Evolutionary conservation across 2,113 vertebrate genomes (phyloP).

Genomic region (Synodontis membranacea): DNA sequence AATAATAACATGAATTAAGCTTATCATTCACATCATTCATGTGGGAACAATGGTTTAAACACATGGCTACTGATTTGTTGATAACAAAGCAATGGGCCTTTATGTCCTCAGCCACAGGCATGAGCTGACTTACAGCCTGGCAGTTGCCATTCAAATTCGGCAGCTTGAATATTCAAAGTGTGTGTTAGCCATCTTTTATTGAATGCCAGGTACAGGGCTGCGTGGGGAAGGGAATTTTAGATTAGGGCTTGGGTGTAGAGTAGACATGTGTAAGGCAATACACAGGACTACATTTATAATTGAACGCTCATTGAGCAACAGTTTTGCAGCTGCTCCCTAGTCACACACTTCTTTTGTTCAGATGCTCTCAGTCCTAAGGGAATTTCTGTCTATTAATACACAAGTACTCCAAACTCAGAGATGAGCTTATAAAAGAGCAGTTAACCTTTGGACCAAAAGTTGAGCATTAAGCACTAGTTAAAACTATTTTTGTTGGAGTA

Average conservation of each 20-base stretch:
- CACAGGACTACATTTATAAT: conserved; percentile 29
- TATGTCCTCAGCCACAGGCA: background rate
- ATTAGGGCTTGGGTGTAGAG: background rate
- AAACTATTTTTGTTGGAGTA: background rate
- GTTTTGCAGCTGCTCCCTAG: conserved; percentile 33
- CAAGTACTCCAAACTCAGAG: conserved; percentile 10
- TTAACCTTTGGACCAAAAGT: background rate
- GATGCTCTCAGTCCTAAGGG: background rate
- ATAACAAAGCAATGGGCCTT: background rate
- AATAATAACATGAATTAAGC: background rate
- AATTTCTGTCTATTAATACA: background rate
- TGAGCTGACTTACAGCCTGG: background rate
- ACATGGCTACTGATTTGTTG: background rate
- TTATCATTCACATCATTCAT: background rate
- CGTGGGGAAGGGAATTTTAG: background rate
- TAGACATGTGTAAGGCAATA: conserved; percentile 3
- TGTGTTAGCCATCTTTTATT: background rate
- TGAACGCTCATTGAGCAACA: conserved; percentile 9
- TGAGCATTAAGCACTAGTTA: too few relatives aligned
- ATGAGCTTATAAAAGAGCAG: background rate
- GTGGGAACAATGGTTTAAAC: background rate
- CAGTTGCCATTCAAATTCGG: conserved; percentile 11
- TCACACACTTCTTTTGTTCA: background rate
- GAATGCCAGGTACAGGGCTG: background rate
- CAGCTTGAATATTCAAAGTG: conserved; percentile 9